These are phyloP conservation scores for Yponomeuta evonymella DNA, from an alignment of 2,888 invertebrate species.

Conservation along the genomic window DNA sequence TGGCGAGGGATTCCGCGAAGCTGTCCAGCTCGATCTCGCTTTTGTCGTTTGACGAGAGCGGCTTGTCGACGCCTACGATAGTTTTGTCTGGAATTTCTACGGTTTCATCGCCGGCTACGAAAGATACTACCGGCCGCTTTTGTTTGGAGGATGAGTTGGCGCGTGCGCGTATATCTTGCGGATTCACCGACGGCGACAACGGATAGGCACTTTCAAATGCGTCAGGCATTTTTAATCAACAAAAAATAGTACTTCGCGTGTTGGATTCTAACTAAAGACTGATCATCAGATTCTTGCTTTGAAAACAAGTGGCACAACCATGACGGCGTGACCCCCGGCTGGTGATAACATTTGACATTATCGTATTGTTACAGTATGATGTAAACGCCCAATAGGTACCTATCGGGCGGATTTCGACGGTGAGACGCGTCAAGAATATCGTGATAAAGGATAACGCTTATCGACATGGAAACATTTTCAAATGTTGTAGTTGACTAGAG, in stretches of 20 bases:
- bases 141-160: constrained; percentile 71
- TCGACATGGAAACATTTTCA: background rate
- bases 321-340: background rate
- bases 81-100: constrained; percentile 68
- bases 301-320: background rate
- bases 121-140: constrained; percentile 55
- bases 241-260: constrained; percentile 14
- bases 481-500: background rate
- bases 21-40: constrained; percentile 74
- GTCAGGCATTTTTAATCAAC: constrained; percentile 70
- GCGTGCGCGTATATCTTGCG: constrained; percentile 74
- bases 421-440: background rate
- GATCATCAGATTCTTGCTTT: background rate
- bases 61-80: constrained; percentile 54
- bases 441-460: background rate
- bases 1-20: constrained; percentile 69
- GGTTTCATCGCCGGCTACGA: constrained; percentile 58
- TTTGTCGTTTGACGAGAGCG: constrained; percentile 49
- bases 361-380: constrained; percentile 38
- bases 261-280: background rate
- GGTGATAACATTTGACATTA: constrained; percentile 54
- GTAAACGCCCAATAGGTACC: constrained; percentile 35
- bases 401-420: background rate
- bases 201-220: constrained; percentile 69
- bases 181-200: constrained; percentile 61